A percentile compares a stretch with the other conserved stretches of the same genome.
phyloP scores from a whole-genome alignment of 2,113 vertebrate species.

The Cebidichthys violaceus region DNA sequence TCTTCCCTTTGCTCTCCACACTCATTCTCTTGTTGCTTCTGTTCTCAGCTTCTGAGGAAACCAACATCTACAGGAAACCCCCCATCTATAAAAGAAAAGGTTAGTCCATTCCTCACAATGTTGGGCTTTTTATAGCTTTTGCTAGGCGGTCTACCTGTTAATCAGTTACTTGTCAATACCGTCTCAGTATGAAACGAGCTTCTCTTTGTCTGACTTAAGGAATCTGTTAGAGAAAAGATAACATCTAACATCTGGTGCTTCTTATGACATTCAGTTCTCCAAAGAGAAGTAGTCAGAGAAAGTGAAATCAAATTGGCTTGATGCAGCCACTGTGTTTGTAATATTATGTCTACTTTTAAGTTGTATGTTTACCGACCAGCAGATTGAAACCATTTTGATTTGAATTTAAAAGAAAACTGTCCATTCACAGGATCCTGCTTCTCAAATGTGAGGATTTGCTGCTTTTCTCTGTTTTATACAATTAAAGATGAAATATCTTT shows the following conservation, averaged over 20 bases:
- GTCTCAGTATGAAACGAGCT: not conserved
- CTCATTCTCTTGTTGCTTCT: conserved; percentile 37
- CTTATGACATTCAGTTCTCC: not conserved
- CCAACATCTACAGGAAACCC: conserved; percentile 95
- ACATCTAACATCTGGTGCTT: conserved; percentile 26
- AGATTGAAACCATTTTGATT: not conserved
- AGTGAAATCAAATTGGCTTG: conserved; percentile 8
- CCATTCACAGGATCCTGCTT: not conserved
- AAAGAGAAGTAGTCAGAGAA: conserved; percentile 2
- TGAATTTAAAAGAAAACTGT: not conserved
- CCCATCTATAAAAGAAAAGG: conserved; percentile 97
- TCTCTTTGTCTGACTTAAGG: conserved; percentile 23
- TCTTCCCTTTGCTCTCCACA: not conserved
- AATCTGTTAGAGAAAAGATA: conserved; percentile 2
- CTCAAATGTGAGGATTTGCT: not conserved
- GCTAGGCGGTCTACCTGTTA: conserved; percentile 5
- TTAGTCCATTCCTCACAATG: conserved; percentile 65
- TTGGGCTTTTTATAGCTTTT: conserved; percentile 11
- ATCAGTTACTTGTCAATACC: not conserved
- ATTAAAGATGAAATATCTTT: not conserved
- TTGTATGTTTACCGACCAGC: not conserved
- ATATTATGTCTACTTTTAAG: not conserved
- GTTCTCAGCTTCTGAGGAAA: conserved; percentile 88
- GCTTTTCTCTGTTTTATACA: not conserved
- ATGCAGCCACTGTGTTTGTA: not conserved